These are phyloP conservation scores for Scleropages formosus DNA, from an alignment of 2,797 vertebrate species.

Conservation along the genomic window DNA sequence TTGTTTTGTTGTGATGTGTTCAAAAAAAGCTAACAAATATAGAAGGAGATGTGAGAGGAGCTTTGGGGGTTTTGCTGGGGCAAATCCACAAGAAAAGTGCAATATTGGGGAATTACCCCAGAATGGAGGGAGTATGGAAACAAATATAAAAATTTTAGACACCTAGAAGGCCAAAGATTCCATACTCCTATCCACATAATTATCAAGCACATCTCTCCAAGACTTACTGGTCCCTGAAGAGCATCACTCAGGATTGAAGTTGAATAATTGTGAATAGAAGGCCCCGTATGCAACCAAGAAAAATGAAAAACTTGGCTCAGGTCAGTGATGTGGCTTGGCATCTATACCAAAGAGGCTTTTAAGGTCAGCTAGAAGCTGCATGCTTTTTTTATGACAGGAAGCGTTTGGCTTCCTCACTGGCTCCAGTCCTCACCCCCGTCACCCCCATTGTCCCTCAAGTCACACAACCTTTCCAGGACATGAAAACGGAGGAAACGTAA, in stretches of 20 bases:
- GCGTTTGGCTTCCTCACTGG: slow-evolving; percentile 22
- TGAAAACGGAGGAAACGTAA: slow-evolving; percentile 23
- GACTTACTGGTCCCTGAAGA: too few relatives aligned
- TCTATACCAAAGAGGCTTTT: slow-evolving; percentile 4
- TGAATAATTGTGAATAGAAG: slow-evolving; percentile 1
- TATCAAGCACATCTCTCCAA: too few relatives aligned
- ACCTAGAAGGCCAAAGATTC: too few relatives aligned
- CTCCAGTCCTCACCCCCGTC: slow-evolving; percentile 23
- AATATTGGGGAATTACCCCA: too few relatives aligned
- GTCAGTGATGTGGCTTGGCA: slow-evolving; percentile 18
- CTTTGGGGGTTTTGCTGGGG: too few relatives aligned
- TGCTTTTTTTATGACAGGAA: slow-evolving; percentile 31
- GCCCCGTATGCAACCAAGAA: background rate
- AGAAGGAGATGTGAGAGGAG: too few relatives aligned
- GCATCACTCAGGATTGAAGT: background rate
- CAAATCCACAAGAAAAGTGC: too few relatives aligned
- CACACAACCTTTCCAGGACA: slow-evolving; percentile 26
- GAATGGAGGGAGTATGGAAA: too few relatives aligned
- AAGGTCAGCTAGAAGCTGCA: slow-evolving; percentile 31
- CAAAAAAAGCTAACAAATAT: too few relatives aligned
- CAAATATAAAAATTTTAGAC: too few relatives aligned
- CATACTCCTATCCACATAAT: too few relatives aligned
- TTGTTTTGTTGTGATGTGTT: too few relatives aligned
- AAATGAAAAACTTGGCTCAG: background rate
- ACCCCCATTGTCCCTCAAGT: slow-evolving; percentile 29